Percentiles rank a stretch among this genome's conserved stretches.
Evolutionary conservation across 2,113 vertebrate genomes (phyloP).

Genomic region (Oostethus manadensis): DNA sequence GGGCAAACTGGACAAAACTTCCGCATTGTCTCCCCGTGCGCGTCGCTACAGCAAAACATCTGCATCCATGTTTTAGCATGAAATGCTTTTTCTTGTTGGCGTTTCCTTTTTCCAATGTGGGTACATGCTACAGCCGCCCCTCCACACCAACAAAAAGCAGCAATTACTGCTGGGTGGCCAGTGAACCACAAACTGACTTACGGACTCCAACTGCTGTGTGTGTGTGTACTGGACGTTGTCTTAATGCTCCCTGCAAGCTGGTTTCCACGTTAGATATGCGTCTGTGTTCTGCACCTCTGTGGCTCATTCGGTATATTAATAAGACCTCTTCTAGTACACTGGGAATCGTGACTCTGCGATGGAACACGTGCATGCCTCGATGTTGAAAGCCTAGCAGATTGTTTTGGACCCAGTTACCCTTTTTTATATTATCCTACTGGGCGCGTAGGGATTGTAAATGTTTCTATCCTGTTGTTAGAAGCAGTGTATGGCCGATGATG

Average conservation of each 20-base stretch:
- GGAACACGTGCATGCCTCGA: slow-evolving; percentile 3
- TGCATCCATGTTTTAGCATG: not conserved
- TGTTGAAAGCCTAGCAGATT: slow-evolving; percentile 21
- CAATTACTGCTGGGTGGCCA: slow-evolving; percentile 20
- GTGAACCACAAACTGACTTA: slow-evolving; percentile 13
- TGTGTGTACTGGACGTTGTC: not conserved
- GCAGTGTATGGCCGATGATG: not conserved
- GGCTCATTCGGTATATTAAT: slow-evolving; percentile 5
- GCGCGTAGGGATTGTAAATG: slow-evolving; percentile 7
- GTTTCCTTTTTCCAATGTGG: slow-evolving; percentile 2
- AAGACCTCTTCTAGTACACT: slow-evolving; percentile 17
- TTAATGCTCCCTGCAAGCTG: not conserved
- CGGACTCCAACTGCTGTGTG: slow-evolving; percentile 6
- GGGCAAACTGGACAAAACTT: not conserved
- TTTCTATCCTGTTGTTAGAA: slow-evolving; percentile 1
- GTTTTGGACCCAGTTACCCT: slow-evolving; percentile 29
- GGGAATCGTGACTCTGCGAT: slow-evolving; percentile 17
- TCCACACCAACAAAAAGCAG: not conserved
- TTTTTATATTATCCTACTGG: slow-evolving; percentile 12
- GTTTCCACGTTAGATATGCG: slow-evolving; percentile 10
- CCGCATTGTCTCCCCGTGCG: not conserved
- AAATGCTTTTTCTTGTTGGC: not conserved
- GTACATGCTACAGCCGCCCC: not conserved
- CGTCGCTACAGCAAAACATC: not conserved
- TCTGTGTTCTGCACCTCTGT: slow-evolving; percentile 10